Base-by-base conservation (phyloP, 2,113 vertebrate species). In the Notothenia rossii region DNA sequence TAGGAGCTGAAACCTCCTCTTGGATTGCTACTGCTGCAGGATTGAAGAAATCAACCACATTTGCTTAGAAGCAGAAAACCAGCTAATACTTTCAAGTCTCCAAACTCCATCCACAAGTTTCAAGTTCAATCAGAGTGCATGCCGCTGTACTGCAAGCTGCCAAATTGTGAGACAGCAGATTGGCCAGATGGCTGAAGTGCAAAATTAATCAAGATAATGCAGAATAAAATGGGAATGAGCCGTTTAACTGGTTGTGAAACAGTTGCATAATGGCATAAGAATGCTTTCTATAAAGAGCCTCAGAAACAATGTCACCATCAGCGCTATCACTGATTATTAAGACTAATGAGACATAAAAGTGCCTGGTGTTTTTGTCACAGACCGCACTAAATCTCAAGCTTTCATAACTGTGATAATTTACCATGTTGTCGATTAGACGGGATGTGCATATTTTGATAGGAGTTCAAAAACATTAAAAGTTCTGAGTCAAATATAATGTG, bases 321-420 rank as follows among this genome's bases (percentile, higher is more conserved):
- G 53, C 29, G 40, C 78, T 56, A 65, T 20, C 45, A 10, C 2
- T 64, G 10, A 25, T 74, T 25, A 67, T 61, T 61, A 50, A 25
- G 22, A 50, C 51, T 61, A 67, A 65, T 76, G 63, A 74, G 29
- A 46, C 63, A 53, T 68, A 50, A 22, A 29, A n/a, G n/a, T 61
- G 22, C 33, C n/a, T 49, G 22, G 29, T 56, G 29, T 25, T 61
- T 62, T 43, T 60, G 65, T 65, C 65, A 61, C 33, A 25, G 29
- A 22, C 13, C n/a, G 1, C 48, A 59, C 45, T 22, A 17, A 36
- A 58, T 50, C 59, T 54, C 46, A 10, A 62, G 43, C 48, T 50
- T 56, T 56, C 18, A 59, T 54, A 22, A 12, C 22, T 58, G 17
- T 40, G 15, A 72, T 61, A 46, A 55, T 54, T 55, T 15, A 36